Conservation (phyloP, 1,140 invertebrate species). For the Pararge aegeria region DNA sequence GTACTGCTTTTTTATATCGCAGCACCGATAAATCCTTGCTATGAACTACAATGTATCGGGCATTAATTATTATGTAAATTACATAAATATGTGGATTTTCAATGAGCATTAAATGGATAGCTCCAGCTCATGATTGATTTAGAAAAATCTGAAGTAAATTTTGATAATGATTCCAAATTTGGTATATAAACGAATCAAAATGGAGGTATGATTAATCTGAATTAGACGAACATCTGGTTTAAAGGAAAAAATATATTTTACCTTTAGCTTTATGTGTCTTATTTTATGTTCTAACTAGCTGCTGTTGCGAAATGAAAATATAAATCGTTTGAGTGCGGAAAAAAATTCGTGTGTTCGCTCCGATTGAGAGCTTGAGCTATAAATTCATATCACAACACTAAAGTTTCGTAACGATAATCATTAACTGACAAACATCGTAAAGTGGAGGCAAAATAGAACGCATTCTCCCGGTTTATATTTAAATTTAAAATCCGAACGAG, state of each 20-base stretch:
- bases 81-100: too few relatives aligned
- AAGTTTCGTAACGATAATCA: constrained; percentile 67
- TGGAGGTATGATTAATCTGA: too few relatives aligned
- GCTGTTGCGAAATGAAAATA: neutral
- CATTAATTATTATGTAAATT: too few relatives aligned
- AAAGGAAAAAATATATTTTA: neutral
- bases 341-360: neutral
- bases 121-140: too few relatives aligned
- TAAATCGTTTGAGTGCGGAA: constrained; percentile 8
- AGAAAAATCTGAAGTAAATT: too few relatives aligned
- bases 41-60: too few relatives aligned
- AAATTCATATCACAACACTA: constrained; percentile 60
- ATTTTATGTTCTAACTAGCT: neutral
- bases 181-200: too few relatives aligned
- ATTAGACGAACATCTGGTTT: too few relatives aligned
- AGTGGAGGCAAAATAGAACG: constrained; percentile 66
- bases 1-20: neutral
- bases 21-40: too few relatives aligned
- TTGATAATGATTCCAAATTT: too few relatives aligned
- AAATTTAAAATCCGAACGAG: constrained; percentile 67
- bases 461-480: constrained; percentile 71
- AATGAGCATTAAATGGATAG: too few relatives aligned
- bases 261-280: neutral
- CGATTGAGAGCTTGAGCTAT: constrained; percentile 32
- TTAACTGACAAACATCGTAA: constrained; percentile 73